phyloP scores from a whole-genome alignment of 2,797 vertebrate genomes.

The Melanitta fusca region DNA sequence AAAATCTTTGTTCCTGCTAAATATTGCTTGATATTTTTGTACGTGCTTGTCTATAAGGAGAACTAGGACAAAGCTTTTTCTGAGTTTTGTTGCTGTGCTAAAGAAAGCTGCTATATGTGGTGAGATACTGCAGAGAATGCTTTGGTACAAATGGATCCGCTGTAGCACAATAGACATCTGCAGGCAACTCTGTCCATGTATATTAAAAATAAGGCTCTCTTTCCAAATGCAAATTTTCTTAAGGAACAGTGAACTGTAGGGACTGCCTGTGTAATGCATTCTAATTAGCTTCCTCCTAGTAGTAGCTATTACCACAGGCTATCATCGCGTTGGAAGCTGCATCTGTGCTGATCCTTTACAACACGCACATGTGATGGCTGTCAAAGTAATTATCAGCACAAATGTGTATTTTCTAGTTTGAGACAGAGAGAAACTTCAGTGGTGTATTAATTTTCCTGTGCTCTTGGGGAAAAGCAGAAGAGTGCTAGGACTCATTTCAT shows the following conservation, averaged over 20 bases:
- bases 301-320: slow-evolving; percentile 58
- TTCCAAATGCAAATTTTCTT: slow-evolving; percentile 49
- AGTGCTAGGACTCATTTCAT: background rate
- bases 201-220: slow-evolving; percentile 16
- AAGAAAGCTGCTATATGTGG: background rate
- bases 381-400: slow-evolving; percentile 61
- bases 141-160: background rate
- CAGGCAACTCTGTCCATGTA: background rate
- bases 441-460: slow-evolving; percentile 26
- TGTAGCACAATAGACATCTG: background rate
- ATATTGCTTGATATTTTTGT: background rate
- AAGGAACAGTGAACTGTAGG: slow-evolving; percentile 28
- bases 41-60: background rate
- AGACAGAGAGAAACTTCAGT: background rate
- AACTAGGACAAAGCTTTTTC: background rate
- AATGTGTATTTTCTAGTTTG: slow-evolving; percentile 39
- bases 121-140: background rate
- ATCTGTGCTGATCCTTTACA: slow-evolving; percentile 36
- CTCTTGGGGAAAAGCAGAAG: background rate
- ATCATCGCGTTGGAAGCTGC: slow-evolving; percentile 5
- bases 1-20: background rate
- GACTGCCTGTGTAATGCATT: slow-evolving; percentile 56
- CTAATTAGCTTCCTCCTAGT: slow-evolving; percentile 69
- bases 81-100: background rate
- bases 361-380: slow-evolving; percentile 12